Evolutionary conservation across 2,113 vertebrate species (phyloP).

Genomic region (Proteles cristata): DNA sequence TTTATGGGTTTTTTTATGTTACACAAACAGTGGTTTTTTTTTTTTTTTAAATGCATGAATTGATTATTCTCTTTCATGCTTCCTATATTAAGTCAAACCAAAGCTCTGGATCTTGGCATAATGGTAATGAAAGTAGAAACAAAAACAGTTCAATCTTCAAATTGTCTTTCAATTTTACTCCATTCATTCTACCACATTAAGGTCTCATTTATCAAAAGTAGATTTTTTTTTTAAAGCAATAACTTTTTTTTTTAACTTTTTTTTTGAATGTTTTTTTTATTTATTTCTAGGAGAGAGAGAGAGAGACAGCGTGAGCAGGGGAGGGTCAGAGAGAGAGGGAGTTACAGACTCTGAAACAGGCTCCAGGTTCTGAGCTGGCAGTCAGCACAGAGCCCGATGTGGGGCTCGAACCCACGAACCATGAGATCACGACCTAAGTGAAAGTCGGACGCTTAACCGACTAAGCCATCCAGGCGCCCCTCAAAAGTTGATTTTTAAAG

Average conservation of each 20-base stretch:
- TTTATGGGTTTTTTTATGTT: conserved; percentile 37
- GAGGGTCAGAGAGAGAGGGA: no score
- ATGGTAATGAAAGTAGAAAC: conserved; percentile 57
- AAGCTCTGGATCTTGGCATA: conserved; percentile 57
- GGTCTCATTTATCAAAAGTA: conserved; percentile 42
- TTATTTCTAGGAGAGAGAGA: no score
- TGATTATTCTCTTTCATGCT: conserved; percentile 54
- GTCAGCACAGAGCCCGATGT: no score
- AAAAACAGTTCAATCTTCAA: conserved; percentile 24
- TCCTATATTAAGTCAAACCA: conserved; percentile 60
- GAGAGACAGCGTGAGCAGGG: no score
- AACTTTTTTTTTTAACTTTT: no score
- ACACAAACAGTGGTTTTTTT: not conserved
- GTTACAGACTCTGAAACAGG: no score
- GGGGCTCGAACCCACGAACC: no score
- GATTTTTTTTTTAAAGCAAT: conserved; percentile 66
- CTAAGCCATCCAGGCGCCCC: no score
- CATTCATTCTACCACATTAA: conserved; percentile 22
- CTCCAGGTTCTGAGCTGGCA: no score
- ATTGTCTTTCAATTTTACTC: conserved; percentile 61
- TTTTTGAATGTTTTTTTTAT: no score
- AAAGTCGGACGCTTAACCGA: no score
- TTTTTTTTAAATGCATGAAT: not conserved
- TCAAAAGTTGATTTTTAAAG: conserved; percentile 54
- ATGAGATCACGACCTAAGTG: no score